These are phyloP conservation scores for Paragorgia papillata DNA, from an alignment of 92 coral and sea anemone species.

Conservation along the genomic window DNA sequence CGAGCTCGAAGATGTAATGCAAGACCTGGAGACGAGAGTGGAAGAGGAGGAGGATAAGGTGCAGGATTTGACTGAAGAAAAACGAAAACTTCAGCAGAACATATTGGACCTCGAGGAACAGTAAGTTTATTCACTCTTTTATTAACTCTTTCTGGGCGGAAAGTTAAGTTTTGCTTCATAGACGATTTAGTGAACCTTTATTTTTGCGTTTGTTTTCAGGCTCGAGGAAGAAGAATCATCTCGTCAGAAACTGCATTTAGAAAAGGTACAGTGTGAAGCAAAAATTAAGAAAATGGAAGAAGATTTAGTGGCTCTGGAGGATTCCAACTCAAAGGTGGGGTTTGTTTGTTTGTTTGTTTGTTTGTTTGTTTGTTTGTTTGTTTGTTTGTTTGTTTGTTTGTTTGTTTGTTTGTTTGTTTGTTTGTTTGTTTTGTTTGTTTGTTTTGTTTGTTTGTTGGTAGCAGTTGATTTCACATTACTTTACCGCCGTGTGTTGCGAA, in stretches of 20 bases:
- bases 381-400: too few relatives aligned
- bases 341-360: neutral
- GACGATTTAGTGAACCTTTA: too few relatives aligned
- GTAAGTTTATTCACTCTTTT: conserved; percentile 49
- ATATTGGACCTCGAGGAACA: conserved; percentile 96
- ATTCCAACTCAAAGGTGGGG: conserved; percentile 83
- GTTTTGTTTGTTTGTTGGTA: too few relatives aligned
- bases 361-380: too few relatives aligned
- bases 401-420: too few relatives aligned
- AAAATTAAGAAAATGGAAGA: conserved; percentile 93
- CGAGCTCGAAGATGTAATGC: conserved; percentile 85
- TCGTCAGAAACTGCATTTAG: conserved; percentile 93
- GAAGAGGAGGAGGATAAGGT: conserved; percentile 97
- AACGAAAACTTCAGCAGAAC: conserved; percentile 87
- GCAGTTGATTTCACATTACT: too few relatives aligned
- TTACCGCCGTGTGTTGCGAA: too few relatives aligned
- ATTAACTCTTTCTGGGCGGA: neutral
- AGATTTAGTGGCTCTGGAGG: conserved; percentile 85
- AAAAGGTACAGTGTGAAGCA: conserved; percentile 93
- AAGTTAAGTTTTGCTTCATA: neutral
- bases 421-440: too few relatives aligned
- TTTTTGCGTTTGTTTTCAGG: too few relatives aligned
- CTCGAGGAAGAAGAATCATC: conserved; percentile 97
- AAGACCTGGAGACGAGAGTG: conserved; percentile 86
- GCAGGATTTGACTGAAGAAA: conserved; percentile 74